Base-by-base conservation (phyloP, 2,888 invertebrate species). In the Troides aeacus region DNA sequence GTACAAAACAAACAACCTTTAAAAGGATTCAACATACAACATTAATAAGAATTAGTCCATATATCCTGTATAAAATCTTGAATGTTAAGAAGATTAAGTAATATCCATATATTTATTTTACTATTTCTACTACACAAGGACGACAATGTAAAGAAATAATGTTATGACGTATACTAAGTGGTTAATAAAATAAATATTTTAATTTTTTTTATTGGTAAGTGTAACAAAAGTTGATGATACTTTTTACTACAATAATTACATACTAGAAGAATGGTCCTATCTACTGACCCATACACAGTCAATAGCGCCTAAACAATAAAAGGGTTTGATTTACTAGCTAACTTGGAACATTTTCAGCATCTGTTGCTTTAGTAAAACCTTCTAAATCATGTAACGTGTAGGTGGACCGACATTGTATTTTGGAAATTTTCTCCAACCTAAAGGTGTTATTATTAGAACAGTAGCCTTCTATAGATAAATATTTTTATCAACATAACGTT, bases 231-330 rank as follows among this genome's bases (percentile, higher is more conserved):
- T 53, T 3, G 12, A 10, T 46, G 17, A 6, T 62, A n/a, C 6
- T 21, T 46, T 62, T 15, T 18, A 62, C 24, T 63, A n/a, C 18
- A 53, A 12, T n/a, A 53, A 63, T 63, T 30, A 50, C 46, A 18
- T 8, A 18, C 24, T 17, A n/a, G 24, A 61, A 21, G 46, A 23
- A 39, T 23, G 64, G 18, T 64, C 17, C 57, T 36, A 59, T 21
- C 17, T 65, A 65, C 56, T 62, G 66, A 66, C 66, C 69, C 69
- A n/a, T 62, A 36, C 57, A 56, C 62, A 50, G 66, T 66, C 65
- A 66, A 69, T 46, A 39, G 62, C 62, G 23, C 30, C 58, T 57
- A 62, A 70, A 66, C 69, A 70, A 70, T 66, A 70, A 70, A 70
- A 63, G 63, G 66, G 65, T 65, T n/a, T 70, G 63, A 70, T 70